Percentiles rank a stretch among this genome's conserved stretches.
These are phyloP conservation scores for Philotrypesis tridentata DNA, from an alignment of 1,140 invertebrate genomes.

Conservation along the genomic window DNA sequence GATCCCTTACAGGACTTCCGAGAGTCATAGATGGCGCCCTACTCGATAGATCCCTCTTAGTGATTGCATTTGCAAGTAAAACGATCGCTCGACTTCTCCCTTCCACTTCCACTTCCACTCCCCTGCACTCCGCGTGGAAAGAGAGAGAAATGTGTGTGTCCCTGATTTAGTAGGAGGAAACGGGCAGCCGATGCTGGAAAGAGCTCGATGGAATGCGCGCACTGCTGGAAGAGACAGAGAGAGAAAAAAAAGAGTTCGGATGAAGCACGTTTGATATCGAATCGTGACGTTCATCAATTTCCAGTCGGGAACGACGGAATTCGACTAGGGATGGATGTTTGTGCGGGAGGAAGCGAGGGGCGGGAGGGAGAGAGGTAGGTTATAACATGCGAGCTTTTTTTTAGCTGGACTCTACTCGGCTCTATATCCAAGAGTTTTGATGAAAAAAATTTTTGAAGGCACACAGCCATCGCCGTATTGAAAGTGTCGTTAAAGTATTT, in stretches of 20 bases:
- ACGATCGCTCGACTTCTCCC: slow-evolving; percentile 56
- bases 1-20: background rate
- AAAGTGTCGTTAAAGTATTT: background rate
- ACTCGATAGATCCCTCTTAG: slow-evolving; percentile 66
- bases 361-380: background rate
- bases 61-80: slow-evolving; percentile 72
- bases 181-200: background rate
- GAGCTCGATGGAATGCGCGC: slow-evolving; percentile 15
- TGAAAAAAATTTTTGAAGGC: background rate
- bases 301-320: background rate
- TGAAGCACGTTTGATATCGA: slow-evolving; percentile 31
- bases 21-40: slow-evolving; percentile 62
- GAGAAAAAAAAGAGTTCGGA: slow-evolving; percentile 4
- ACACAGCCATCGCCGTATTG: background rate
- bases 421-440: background rate
- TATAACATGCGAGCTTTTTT: background rate
- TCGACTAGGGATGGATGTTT: background rate
- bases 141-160: slow-evolving; percentile 60
- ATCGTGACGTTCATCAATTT: slow-evolving; percentile 37
- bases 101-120: background rate
- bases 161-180: slow-evolving; percentile 50
- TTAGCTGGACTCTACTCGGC: background rate
- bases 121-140: background rate
- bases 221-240: slow-evolving; percentile 1
- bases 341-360: background rate